phyloP scores from a whole-genome alignment of 2,888 invertebrate species.

The Branchellion lobata region DNA sequence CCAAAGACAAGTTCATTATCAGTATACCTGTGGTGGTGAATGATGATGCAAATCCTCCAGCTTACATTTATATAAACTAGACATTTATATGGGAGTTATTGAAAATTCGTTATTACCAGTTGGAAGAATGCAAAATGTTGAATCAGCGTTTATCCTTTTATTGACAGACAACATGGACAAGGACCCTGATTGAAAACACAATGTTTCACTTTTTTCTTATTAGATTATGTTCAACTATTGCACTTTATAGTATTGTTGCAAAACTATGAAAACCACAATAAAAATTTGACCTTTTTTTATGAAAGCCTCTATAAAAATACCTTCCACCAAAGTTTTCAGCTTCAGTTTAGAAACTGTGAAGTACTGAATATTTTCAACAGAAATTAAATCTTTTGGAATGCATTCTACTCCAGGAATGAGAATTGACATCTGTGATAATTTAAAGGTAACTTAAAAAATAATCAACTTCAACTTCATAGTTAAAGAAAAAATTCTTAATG shows the following conservation, averaged over 20 bases:
- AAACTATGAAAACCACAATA: no score
- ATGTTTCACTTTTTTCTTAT: no score
- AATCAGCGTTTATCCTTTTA: constrained; percentile 16
- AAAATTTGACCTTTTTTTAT: constrained; percentile 32
- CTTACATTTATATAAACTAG: no score
- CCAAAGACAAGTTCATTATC: constrained; percentile 12
- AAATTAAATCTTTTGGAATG: constrained; percentile 10
- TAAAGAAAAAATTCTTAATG: no score
- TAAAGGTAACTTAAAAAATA: no score
- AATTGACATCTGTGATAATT: constrained; percentile 33
- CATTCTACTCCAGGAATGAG: constrained; percentile 10
- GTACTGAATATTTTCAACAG: constrained; percentile 6
- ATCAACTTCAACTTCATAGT: no score
- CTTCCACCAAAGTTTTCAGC: not conserved
- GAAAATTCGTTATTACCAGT: no score
- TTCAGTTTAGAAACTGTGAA: constrained; percentile 5
- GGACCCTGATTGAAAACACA: not conserved
- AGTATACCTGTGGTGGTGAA: not conserved
- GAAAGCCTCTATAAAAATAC: constrained; percentile 29
- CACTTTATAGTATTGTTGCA: no score
- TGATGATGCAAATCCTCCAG: no score
- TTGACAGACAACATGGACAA: constrained; percentile 18
- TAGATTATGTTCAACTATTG: no score
- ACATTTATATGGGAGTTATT: no score
- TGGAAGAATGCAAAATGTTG: constrained; percentile 27